Evolutionary conservation across 2,888 invertebrate species (phyloP).

Genomic region (Drosophila falleni): DNA sequence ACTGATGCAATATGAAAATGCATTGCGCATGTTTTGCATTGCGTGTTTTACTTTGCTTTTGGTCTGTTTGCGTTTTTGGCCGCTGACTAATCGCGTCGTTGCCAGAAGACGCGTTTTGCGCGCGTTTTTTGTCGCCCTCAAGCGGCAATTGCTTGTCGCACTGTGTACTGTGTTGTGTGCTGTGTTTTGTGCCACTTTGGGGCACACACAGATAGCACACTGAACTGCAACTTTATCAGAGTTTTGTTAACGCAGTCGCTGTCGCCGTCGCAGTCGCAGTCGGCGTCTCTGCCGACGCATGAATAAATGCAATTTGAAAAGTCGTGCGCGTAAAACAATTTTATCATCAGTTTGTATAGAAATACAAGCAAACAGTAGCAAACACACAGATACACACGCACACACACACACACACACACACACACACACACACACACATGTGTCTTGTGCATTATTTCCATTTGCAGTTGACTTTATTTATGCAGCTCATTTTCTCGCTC

Average conservation of each 20-base stretch:
- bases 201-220: conserved; percentile 22
- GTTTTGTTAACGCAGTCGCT: conserved; percentile 12
- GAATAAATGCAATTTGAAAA: conserved; percentile 50
- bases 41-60: conserved; percentile 56
- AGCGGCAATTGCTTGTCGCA: conserved; percentile 3
- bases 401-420: background rate
- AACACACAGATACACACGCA: conserved; percentile 6
- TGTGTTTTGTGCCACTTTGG: conserved; percentile 7
- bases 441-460: conserved; percentile 37
- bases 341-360: conserved; percentile 52
- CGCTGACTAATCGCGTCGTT: conserved; percentile 60
- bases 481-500: conserved; percentile 64
- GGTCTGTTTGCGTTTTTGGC: conserved; percentile 13
- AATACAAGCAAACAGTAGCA: conserved; percentile 8
- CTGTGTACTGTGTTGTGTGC: background rate
- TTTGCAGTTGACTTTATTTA: conserved; percentile 53
- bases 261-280: conserved; percentile 23
- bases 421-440: background rate
- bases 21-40: conserved; percentile 69
- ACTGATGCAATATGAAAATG: conserved; percentile 68
- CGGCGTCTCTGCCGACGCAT: conserved; percentile 14
- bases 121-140: conserved; percentile 51
- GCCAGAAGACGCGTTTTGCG: conserved; percentile 48
- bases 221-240: conserved; percentile 24
- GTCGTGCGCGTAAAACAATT: conserved; percentile 58